phyloP scores from a whole-genome alignment of 2,113 vertebrate genomes.

The Ictidomys tridecemlineatus region DNA sequence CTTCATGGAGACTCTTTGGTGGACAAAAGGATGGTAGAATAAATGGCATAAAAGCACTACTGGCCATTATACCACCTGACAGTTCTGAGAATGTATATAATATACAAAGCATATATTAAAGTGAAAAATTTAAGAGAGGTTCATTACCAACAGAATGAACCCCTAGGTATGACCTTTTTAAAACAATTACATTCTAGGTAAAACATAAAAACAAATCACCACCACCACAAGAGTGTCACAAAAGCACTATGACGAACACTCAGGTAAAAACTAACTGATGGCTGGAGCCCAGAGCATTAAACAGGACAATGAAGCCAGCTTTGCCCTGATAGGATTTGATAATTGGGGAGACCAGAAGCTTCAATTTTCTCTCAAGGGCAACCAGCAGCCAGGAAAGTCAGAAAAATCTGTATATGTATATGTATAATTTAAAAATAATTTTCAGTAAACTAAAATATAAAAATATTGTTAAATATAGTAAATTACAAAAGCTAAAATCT shows the following conservation, averaged over 20 bases:
- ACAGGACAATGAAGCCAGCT: not conserved
- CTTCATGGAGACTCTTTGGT: not conserved
- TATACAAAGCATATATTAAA: not conserved
- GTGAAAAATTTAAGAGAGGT: not conserved
- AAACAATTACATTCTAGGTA: not conserved
- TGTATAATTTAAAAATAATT: conserved; percentile 37
- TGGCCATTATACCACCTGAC: not conserved
- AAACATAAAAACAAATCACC: not conserved
- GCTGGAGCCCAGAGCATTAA: not conserved
- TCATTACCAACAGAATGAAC: conserved; percentile 14
- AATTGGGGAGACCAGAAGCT: not conserved
- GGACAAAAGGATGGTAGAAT: not conserved
- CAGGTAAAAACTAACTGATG: not conserved
- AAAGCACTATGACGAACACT: not conserved
- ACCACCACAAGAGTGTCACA: not conserved
- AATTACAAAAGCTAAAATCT: not conserved
- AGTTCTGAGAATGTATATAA: not conserved
- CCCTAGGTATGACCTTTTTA: not conserved
- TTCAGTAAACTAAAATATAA: conserved; percentile 49
- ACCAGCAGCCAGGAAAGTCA: not conserved
- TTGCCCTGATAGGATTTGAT: not conserved
- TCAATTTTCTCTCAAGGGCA: not conserved
- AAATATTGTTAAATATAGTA: conserved; percentile 28
- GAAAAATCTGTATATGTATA: not conserved
- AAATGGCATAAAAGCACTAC: not conserved